Conservation (phyloP, 2,113 vertebrate species). For the Syngnathus floridae region DNA sequence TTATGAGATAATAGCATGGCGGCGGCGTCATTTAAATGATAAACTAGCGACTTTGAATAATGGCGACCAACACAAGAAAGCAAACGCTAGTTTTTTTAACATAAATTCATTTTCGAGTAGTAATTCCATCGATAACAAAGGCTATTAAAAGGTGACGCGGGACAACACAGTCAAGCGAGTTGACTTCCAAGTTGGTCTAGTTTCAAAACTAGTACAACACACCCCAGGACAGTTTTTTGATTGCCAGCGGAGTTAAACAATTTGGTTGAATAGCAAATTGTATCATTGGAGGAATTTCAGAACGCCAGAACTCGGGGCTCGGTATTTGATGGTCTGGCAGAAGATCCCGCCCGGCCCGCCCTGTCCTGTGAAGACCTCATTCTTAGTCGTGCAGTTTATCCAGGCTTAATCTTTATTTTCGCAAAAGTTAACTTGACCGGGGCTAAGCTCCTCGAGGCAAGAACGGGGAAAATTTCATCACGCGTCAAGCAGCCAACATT, state of each 20-base stretch:
- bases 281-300: background rate
- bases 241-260: too few relatives aligned
- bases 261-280: background rate
- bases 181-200: background rate
- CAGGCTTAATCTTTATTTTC: slow-evolving; percentile 46
- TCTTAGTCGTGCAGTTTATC: slow-evolving; percentile 29
- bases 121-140: background rate
- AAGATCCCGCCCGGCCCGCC: background rate
- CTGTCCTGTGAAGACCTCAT: background rate
- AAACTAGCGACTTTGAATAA: slow-evolving; percentile 26
- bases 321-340: slow-evolving; percentile 32
- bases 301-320: slow-evolving; percentile 20
- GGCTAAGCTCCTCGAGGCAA: slow-evolving; percentile 36
- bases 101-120: slow-evolving; percentile 25
- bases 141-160: background rate
- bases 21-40: slow-evolving; percentile 35
- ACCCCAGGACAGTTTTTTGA: too few relatives aligned
- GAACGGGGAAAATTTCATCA: slow-evolving; percentile 31
- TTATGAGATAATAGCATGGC: slow-evolving; percentile 19
- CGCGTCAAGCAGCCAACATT: slow-evolving; percentile 29
- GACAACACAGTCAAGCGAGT: background rate
- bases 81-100: slow-evolving; percentile 21
- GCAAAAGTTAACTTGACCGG: slow-evolving; percentile 47
- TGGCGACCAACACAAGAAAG: slow-evolving; percentile 18
- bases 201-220: too few relatives aligned